Conservation (phyloP, 2,888 invertebrate genomes). For the Hipparchia semele region DNA sequence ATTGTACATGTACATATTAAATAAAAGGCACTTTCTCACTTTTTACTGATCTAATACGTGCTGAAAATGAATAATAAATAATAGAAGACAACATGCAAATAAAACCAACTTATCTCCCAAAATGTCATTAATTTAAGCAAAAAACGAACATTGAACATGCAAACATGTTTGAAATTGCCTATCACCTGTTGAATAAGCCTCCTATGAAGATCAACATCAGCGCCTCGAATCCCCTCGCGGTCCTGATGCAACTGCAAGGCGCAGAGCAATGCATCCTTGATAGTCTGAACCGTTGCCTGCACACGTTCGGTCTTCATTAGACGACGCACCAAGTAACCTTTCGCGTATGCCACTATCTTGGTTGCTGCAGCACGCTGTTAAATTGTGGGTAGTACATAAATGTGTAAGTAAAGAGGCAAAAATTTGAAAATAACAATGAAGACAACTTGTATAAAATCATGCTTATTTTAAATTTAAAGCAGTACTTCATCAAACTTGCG, state of each 20-base stretch:
- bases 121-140: not conserved
- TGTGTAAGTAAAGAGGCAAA: conserved; percentile 40
- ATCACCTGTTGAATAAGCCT: conserved; percentile 88
- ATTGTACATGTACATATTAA: no score
- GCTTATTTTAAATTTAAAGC: no score
- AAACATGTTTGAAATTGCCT: not conserved
- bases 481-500: no score
- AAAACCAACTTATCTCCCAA: no score
- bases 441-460: no score
- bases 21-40: no score
- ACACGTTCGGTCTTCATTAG: conserved; percentile 92
- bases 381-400: conserved; percentile 55
- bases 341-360: conserved; percentile 85
- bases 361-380: conserved; percentile 83
- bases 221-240: conserved; percentile 81
- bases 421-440: no score
- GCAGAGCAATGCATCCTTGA: conserved; percentile 89
- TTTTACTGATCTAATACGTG: no score
- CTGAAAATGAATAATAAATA: no score
- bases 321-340: conserved; percentile 91
- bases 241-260: conserved; percentile 89
- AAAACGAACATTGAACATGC: not conserved
- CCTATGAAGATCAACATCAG: conserved; percentile 88
- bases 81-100: no score
- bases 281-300: conserved; percentile 89